phyloP scores from a whole-genome alignment of 2,797 vertebrate species.

The Myiotriccus ornatus region DNA sequence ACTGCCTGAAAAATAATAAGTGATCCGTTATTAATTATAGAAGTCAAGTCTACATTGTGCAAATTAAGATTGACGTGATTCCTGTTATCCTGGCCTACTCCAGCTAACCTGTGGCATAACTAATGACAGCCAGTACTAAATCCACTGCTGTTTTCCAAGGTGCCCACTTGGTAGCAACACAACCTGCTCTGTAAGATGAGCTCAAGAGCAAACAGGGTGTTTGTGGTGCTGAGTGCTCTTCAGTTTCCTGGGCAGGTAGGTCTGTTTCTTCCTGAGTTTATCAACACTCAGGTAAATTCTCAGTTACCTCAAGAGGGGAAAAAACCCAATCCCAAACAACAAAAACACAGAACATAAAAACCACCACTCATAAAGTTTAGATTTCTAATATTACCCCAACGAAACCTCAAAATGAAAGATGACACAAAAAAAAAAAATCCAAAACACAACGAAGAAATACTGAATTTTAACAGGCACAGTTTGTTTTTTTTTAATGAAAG shows the following conservation, averaged over 20 bases:
- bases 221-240: not conserved
- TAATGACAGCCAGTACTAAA: not conserved
- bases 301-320: not conserved
- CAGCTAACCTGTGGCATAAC: not conserved
- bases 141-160: not conserved
- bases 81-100: not conserved
- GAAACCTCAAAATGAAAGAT: not conserved
- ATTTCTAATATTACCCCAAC: not conserved
- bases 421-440: not conserved
- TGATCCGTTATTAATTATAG: not conserved
- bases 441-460: not conserved
- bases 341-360: not conserved
- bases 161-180: not conserved
- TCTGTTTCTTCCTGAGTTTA: not conserved
- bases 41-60: not conserved
- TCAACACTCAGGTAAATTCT: not conserved
- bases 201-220: not conserved
- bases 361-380: not conserved
- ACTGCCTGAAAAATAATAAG: not conserved
- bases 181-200: not conserved
- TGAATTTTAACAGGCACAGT: not conserved
- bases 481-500: not conserved
- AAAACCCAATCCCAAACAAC: not conserved
- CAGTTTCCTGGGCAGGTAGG: not conserved
- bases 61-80: not conserved